These are phyloP conservation scores for Heliocidaris erythrogramma DNA, from an alignment of 35 echinoderm and acorn worm genomes.

Conservation along the genomic window DNA sequence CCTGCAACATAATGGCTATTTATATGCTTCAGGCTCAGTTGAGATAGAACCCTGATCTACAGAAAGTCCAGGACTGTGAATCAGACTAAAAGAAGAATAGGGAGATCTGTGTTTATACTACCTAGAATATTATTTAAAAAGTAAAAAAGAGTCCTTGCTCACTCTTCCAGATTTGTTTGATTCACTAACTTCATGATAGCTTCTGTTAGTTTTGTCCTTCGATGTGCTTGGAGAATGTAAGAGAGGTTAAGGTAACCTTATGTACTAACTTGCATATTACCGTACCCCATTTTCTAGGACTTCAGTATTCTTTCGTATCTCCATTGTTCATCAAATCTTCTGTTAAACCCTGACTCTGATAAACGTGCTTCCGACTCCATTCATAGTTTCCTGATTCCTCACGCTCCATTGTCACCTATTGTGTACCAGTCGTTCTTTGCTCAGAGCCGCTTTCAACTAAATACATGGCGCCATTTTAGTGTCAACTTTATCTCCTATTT, in stretches of 20 bases:
- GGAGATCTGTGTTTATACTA: too few relatives aligned
- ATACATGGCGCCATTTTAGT: constrained; percentile 25
- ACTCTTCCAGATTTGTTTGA: too few relatives aligned
- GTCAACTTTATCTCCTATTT: constrained; percentile 4
- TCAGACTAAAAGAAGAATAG: neutral
- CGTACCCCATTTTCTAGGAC: neutral
- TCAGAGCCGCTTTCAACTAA: constrained; percentile 20
- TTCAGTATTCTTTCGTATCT: neutral
- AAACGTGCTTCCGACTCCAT: constrained; percentile 21
- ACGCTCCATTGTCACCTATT: constrained; percentile 34
- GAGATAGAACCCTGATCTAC: neutral
- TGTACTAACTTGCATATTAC: neutral
- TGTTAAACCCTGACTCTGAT: constrained; percentile 1
- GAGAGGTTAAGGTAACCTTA: too few relatives aligned
- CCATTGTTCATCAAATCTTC: neutral
- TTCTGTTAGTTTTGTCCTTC: too few relatives aligned
- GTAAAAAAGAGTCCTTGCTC: too few relatives aligned
- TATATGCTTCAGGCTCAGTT: neutral
- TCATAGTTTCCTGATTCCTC: neutral
- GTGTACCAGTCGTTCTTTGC: neutral
- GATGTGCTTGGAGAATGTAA: too few relatives aligned
- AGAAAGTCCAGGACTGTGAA: neutral
- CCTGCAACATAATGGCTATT: too few relatives aligned
- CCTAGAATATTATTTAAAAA: too few relatives aligned
- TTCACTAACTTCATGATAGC: too few relatives aligned